These are phyloP conservation scores for Quiscalus mexicanus DNA, from an alignment of 2,113 vertebrate genomes.

Conservation along the genomic window DNA sequence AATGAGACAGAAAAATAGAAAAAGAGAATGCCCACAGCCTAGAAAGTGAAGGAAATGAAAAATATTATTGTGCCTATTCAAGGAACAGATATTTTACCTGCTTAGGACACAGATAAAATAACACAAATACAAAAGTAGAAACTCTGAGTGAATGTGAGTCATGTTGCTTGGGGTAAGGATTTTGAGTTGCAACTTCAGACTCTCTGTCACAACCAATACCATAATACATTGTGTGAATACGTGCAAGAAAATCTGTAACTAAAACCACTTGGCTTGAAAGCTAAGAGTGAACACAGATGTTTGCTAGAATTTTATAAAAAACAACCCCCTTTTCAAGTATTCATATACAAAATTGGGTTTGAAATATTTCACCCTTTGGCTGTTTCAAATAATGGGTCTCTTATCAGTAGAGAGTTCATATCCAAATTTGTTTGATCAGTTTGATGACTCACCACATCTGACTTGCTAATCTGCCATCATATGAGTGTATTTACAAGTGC, in stretches of 20 bases:
- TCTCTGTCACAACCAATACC: background rate
- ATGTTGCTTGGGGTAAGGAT: background rate
- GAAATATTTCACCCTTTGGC: background rate
- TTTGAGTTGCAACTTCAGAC: background rate
- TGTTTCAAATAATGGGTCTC: background rate
- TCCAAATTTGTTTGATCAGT: background rate
- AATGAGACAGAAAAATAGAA: background rate
- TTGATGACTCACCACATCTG: slow-evolving; percentile 37
- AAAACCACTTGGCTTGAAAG: background rate
- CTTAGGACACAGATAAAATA: background rate
- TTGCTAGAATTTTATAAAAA: background rate
- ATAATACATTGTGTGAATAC: background rate
- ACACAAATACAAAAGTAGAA: background rate
- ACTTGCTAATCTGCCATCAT: slow-evolving; percentile 33
- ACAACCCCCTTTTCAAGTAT: background rate
- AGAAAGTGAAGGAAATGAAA: background rate
- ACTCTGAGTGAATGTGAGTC: background rate
- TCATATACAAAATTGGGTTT: background rate
- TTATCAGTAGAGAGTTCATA: background rate
- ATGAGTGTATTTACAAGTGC: slow-evolving; percentile 15
- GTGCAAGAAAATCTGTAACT: background rate
- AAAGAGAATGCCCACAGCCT: background rate
- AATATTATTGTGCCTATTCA: background rate
- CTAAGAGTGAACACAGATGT: background rate
- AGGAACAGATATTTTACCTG: background rate